Conservation (phyloP, 2,888 invertebrate genomes). For the Ennomos quercinarius region DNA sequence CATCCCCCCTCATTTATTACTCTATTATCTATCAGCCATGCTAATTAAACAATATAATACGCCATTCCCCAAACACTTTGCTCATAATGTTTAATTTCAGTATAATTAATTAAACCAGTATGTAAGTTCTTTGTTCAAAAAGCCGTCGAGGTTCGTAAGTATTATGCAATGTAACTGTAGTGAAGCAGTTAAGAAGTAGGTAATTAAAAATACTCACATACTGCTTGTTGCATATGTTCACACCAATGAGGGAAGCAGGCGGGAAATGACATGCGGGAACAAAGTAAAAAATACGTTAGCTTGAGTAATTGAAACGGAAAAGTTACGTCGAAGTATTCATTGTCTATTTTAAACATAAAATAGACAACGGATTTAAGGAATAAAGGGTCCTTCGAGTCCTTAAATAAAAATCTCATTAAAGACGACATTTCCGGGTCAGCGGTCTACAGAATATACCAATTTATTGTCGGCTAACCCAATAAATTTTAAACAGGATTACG, state of each 20-base stretch:
- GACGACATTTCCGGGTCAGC: constrained; percentile 76
- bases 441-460: constrained; percentile 78
- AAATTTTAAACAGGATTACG: constrained; percentile 83
- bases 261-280: constrained; percentile 54
- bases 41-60: no score
- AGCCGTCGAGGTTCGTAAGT: constrained; percentile 20
- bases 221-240: constrained; percentile 56
- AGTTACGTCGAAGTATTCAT: constrained; percentile 24
- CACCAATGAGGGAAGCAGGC: constrained; percentile 47
- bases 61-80: no score
- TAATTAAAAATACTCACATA: constrained; percentile 70
- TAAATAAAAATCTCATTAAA: constrained; percentile 71
- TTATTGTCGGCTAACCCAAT: constrained; percentile 80
- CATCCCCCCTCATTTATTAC: no score
- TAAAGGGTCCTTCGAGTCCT: constrained; percentile 58
- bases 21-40: no score
- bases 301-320: constrained; percentile 29
- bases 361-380: constrained; percentile 46
- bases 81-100: no score
- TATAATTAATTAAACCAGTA: constrained; percentile 49
- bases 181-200: constrained; percentile 45
- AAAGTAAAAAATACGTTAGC: constrained; percentile 46
- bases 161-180: constrained; percentile 42
- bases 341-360: constrained; percentile 33
- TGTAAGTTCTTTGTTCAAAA: constrained; percentile 44